These are phyloP conservation scores for Hormiphora californensis DNA, from an alignment of 37 sponge, comb jelly and placozoan genomes.

Conservation along the genomic window DNA sequence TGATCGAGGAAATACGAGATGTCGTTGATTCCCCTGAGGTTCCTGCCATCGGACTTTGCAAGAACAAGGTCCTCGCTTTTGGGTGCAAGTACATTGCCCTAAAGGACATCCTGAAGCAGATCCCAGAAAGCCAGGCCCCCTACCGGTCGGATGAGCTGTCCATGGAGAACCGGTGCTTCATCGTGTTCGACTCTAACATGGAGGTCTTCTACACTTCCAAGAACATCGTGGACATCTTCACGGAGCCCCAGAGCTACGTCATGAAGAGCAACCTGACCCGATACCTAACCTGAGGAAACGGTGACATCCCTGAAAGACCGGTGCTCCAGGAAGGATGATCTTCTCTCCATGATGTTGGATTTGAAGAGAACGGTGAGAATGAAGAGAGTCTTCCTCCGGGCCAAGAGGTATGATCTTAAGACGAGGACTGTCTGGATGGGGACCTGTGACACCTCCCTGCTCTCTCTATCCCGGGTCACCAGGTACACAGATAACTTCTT, in stretches of 20 bases:
- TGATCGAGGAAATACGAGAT: not conserved
- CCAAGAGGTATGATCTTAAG: not conserved
- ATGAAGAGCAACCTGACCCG: conserved; percentile 15
- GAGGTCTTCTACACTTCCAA: conserved; percentile 24
- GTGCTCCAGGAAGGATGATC: not conserved
- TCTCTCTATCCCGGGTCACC: not conserved
- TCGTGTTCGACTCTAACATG: not conserved
- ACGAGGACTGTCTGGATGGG: conserved; percentile 11
- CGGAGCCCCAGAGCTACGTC: conserved; percentile 8
- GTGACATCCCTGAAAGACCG: not conserved
- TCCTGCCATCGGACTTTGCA: conserved; percentile 16
- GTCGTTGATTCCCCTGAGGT: not conserved
- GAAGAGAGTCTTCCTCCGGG: not conserved
- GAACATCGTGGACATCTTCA: not conserved
- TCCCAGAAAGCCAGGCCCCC: not conserved
- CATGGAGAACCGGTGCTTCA: not conserved
- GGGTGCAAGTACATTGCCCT: conserved; percentile 33
- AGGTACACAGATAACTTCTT: conserved; percentile 34
- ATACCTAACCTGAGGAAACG: not conserved
- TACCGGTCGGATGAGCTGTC: not conserved
- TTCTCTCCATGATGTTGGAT: not conserved
- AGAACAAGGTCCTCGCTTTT: conserved; percentile 35
- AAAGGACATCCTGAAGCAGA: not conserved
- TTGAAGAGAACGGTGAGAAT: not conserved
- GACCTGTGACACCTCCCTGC: not conserved